Evolutionary conservation across 2,113 vertebrate genomes (phyloP), one percentile per base, ranked within the genome.

Genomic region (Perognathus longimembris): DNA sequence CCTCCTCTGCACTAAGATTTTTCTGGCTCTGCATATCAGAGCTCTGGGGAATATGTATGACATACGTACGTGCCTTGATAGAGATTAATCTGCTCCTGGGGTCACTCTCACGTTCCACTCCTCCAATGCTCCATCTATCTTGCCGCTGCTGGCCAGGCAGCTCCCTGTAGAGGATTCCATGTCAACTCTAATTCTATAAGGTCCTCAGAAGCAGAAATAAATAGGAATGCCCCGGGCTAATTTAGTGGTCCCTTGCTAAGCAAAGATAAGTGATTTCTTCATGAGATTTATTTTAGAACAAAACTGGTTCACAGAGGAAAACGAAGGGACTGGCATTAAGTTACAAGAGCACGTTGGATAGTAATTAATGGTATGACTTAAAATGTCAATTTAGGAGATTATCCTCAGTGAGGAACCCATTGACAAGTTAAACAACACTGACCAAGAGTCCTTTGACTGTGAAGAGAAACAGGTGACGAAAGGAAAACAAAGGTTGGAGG

Each of bases 181-280:
- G 94, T 94, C 91, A 96, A 89, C 83, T 92, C 94, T 88, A 81
- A 97, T 94, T 93, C 95, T 87, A 87, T 73, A 85, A 92, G 92
- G 95, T 90, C 77, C 64, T 94, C 84, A 88, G 89, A 92, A 91
- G 79, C 90, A 95, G 89, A 89, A 96, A 95, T 94, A 95, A 96
- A 96, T 81, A 94, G 84, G 80, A 89, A 82, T 89, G 91, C 96
- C 95, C 81, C 42, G 14, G 80, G 96, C 92, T 95, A 96, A 95
- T 92, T 94, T 90, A 96, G 91, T 94, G 86, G 74, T 95, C 93
- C 91, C 73, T 81, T 87, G 54, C 80, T 71, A 91, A 94, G 95
- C 91, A 89, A 92, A 93, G 78, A 92, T 78, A 93, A 96, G 66
- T 74, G 74, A 89, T 78, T 85, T 50, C 94, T 95, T 94, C 74